Base-by-base conservation (phyloP, 2,113 vertebrate genomes). In the Thalassarche chlororhynchos region DNA sequence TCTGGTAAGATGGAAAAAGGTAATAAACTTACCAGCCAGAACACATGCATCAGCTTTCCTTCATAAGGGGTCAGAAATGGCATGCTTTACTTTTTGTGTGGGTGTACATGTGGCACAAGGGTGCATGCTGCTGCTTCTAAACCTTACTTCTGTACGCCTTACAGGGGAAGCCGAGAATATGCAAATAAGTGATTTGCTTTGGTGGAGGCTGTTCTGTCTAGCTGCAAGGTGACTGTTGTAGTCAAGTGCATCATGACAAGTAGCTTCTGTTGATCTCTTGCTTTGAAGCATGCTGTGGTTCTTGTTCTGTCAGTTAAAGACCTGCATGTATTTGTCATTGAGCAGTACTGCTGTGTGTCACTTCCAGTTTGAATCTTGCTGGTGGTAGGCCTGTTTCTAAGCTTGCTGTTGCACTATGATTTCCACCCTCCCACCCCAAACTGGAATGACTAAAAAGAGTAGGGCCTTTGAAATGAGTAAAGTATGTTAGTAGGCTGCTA, bases 121-220 rank as follows among this genome's bases (percentile, higher is more conserved):
- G 36, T 66, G 19, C 65, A 3, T 34, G 60, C 13, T 66, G 69
- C 55, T 78, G 75, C 42, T 60, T 52, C 44, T 36, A 4, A n/a
- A 15, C 69, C 14, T 62, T 7, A 12, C 14, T 58, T 64, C 36
- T 60, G 65, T 26, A 1, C 0, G 0, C 0, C 1, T 34, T 44
- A 5, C 6, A 12, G 20, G 25, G 36, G 46, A 76, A 55, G 58
- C 24, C 60, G 70, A 44, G 61, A 47, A 21, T 4, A 8, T 0
- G 1, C 70, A 14, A 15, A 8, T 11, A 17, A 23, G 6, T 4
- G 49, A 5, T 49, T 24, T 62, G 31, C 71, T 72, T 42, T 76
- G 78, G 29, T 36, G 44, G 61, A 60, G 52, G 32, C 47, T 46
- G 34, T 4, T 29, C 32, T 69, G 61, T 76, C 60, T 44, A 57